phyloP scores from a whole-genome alignment of 2,797 vertebrate genomes.

The Sardinella longiceps region DNA sequence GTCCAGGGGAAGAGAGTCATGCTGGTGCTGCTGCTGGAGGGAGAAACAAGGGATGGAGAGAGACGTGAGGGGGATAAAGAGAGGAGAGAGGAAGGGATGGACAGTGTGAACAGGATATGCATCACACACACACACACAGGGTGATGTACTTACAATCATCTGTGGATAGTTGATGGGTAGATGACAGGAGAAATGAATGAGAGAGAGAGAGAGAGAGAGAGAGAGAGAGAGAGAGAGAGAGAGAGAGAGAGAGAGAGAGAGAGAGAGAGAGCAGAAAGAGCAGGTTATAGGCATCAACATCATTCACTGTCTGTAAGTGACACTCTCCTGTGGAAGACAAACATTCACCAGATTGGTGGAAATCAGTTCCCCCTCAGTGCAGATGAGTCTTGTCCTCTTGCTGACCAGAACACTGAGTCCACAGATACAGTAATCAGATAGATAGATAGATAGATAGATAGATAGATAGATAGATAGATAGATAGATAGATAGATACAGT shows the following conservation, averaged over 20 bases:
- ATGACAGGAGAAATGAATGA: not conserved
- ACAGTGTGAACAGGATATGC: not conserved
- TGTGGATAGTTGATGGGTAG: conserved; percentile 44
- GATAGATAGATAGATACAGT: too few relatives aligned
- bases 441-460: too few relatives aligned
- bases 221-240: too few relatives aligned
- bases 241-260: conserved; percentile 16
- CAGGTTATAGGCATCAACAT: not conserved
- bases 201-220: conserved; percentile 25
- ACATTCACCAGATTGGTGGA: too few relatives aligned
- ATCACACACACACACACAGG: conserved; percentile 23
- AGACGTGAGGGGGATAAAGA: conserved; percentile 27
- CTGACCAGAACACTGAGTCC: too few relatives aligned
- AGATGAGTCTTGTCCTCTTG: too few relatives aligned
- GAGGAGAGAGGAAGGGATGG: conserved; percentile 29
- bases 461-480: too few relatives aligned
- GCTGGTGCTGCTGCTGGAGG: not conserved
- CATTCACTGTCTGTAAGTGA: not conserved
- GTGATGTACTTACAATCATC: conserved; percentile 68
- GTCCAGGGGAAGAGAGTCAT: not conserved
- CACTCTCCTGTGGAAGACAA: not conserved
- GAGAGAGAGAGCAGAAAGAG: not conserved
- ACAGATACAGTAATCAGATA: too few relatives aligned
- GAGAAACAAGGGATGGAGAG: conserved; percentile 36
- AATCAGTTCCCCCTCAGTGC: too few relatives aligned